phyloP scores from a whole-genome alignment of 2,797 vertebrate species.

The Myotis vivesi region DNA sequence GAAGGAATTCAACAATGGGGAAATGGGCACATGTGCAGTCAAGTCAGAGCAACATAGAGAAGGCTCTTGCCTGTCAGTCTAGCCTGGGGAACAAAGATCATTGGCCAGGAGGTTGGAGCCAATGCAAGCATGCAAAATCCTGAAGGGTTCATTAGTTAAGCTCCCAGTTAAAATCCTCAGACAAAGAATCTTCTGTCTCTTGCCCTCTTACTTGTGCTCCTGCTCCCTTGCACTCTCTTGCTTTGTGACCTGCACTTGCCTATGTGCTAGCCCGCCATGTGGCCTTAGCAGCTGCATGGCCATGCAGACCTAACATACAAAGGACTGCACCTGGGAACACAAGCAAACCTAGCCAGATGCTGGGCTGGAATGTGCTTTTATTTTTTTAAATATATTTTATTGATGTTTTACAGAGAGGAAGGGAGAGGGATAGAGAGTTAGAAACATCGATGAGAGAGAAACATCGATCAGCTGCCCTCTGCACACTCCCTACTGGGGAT shows the following conservation, averaged over 20 bases:
- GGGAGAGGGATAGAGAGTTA: too few relatives aligned
- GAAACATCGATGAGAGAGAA: too few relatives aligned
- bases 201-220: neutral
- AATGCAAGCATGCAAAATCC: neutral
- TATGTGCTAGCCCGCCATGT: neutral
- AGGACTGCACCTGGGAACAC: neutral
- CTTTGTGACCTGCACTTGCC: neutral
- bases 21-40: neutral
- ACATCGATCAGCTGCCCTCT: too few relatives aligned
- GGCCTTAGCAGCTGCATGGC: neutral
- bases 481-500: too few relatives aligned
- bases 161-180: neutral
- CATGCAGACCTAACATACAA: neutral
- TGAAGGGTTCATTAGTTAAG: neutral
- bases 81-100: neutral
- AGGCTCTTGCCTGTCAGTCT: neutral
- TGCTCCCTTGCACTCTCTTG: neutral
- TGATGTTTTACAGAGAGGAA: too few relatives aligned
- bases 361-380: neutral
- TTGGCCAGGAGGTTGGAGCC: neutral
- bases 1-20: neutral
- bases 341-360: neutral
- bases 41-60: accelerated
- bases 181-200: neutral
- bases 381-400: too few relatives aligned